Evolutionary conservation across 2,113 vertebrate genomes (phyloP), one percentile per base, ranked within the genome.

Genomic region (Sialia sialis): DNA sequence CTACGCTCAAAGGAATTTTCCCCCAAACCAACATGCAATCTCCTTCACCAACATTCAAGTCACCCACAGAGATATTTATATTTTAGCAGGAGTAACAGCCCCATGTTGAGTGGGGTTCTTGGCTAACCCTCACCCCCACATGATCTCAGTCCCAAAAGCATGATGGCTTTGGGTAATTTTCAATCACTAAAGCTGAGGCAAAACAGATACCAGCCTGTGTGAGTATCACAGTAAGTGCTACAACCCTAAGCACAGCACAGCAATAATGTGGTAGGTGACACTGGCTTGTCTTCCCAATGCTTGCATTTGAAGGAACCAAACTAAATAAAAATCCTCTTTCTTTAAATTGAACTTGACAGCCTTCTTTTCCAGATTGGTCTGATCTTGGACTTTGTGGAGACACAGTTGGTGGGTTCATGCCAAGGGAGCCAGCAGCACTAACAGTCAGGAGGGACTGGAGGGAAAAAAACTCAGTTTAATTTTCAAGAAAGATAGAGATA

Each of bases 271-370:
- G 82, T 62, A 70, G 76, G 87, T 75, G 89, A 73, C 75, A 90
- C 7, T 63, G 69, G 86, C 52, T 92, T 62, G 69, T 82, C 91
- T 77, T 95, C 74, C 55, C 25, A 2, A 69, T 78, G 78, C 51
- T 91, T 9, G 0, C 54, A 58, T 94, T 91, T 91, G 74, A 87
- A 94, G 60, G 84, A 91, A 94, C 87, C 76, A 78, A 93, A 77
- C 72, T 87, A 91, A 94, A 93, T 73, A 87, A 90, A 94, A 95
- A 80, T 32, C 59, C 44, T 78, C 76, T 84, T 58, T 32, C 70
- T 73, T 90, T 41, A 93, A 95, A 97, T 92, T 91, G 59, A 80
- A 91, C 51, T 82, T 74, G 95, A 97, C 93, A 96, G 56, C 18
- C 25, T 17, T 26, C 23, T 62, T 82, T 91, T 87, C 83, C 5